Conservation (phyloP, 2,113 vertebrate genomes). For the Plotosus lineatus region DNA sequence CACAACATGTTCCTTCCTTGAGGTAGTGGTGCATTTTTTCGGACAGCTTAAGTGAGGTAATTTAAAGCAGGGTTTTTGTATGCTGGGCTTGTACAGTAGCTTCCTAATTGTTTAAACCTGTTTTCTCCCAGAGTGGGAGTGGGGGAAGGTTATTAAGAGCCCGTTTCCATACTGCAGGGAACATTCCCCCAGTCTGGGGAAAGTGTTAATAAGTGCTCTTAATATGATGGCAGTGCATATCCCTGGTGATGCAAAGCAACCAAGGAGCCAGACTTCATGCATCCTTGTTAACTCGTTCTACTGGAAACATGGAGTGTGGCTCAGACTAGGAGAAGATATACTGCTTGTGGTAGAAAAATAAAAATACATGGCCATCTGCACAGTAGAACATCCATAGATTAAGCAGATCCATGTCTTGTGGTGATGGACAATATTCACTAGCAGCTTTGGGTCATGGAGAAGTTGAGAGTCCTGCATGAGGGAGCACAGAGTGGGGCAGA, state of each 20-base stretch:
- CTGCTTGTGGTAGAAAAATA: constrained; percentile 7
- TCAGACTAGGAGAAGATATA: background rate
- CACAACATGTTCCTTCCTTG: constrained; percentile 54
- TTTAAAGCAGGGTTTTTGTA: constrained; percentile 59
- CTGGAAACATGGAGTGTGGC: constrained; percentile 10
- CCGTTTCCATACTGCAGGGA: constrained; percentile 68
- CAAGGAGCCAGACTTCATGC: constrained; percentile 12
- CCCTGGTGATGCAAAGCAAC: constrained; percentile 49
- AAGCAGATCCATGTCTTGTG: constrained; percentile 43
- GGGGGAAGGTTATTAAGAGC: constrained; percentile 60
- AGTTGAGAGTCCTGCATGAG: constrained; percentile 13
- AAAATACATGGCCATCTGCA: constrained; percentile 9
- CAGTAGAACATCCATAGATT: constrained; percentile 28
- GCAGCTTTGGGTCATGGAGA: constrained; percentile 19
- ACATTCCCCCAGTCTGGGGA: constrained; percentile 62
- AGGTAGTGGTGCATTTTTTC: constrained; percentile 53
- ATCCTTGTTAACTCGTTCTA: constrained; percentile 40
- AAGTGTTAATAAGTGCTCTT: constrained; percentile 66
- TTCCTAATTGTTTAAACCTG: constrained; percentile 70
- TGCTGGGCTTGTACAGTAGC: constrained; percentile 60
- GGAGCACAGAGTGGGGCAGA: constrained; percentile 35
- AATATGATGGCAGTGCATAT: constrained; percentile 54
- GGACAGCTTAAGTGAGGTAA: constrained; percentile 54
- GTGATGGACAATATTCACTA: constrained; percentile 35
- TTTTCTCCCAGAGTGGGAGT: constrained; percentile 56